Conservation (phyloP, 2,888 invertebrate species). For the Troilus luridus region DNA sequence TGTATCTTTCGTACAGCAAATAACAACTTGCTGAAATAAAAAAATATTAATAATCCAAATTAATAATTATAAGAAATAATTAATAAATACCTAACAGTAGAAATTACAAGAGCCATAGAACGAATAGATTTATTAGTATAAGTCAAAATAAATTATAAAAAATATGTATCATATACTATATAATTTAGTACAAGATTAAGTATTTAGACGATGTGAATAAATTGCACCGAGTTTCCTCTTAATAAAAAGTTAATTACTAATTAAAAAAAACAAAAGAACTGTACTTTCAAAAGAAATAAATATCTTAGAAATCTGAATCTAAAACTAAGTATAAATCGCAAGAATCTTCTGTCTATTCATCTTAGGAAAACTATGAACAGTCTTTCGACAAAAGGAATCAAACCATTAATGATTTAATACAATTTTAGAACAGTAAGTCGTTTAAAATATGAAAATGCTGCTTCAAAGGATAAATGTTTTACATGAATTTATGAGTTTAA, state of each 20-base stretch:
- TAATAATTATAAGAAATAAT: too few relatives aligned
- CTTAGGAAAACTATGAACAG: neutral
- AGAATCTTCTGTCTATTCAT: neutral
- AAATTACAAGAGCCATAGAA: too few relatives aligned
- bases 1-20: too few relatives aligned
- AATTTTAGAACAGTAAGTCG: neutral
- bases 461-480: neutral
- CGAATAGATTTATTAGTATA: too few relatives aligned
- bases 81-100: too few relatives aligned
- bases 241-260: neutral
- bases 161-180: too few relatives aligned
- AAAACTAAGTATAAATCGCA: neutral
- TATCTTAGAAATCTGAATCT: neutral
- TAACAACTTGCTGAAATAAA: too few relatives aligned
- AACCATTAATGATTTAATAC: neutral
- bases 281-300: neutral
- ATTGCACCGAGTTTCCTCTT: neutral
- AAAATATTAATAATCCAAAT: too few relatives aligned
- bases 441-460: neutral
- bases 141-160: too few relatives aligned
- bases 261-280: neutral
- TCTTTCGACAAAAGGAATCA: neutral
- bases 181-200: too few relatives aligned
- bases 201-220: neutral
- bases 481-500: neutral